Percentiles rank a stretch among this genome's conserved stretches.
phyloP scores from a whole-genome alignment of 2,797 vertebrate genomes.

The Eleutherodactylus coqui region DNA sequence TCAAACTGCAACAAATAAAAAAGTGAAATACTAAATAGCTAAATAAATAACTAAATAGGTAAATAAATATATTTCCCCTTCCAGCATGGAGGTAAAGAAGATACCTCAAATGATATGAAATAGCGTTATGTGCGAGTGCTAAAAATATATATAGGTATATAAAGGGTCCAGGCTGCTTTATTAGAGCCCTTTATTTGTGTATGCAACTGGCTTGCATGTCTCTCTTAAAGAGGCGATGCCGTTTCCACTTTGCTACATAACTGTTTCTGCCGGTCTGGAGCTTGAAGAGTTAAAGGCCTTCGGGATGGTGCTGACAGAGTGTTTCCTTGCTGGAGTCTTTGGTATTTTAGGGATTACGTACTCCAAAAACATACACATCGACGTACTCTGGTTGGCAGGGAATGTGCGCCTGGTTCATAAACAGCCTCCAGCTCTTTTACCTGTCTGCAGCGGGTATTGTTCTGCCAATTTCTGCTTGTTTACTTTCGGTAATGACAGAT shows the following conservation, averaged over 20 bases:
- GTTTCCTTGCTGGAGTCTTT: conserved; percentile 32
- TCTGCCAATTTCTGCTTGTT: neutral
- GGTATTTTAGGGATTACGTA: conserved; percentile 36
- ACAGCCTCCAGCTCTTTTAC: conserved; percentile 27
- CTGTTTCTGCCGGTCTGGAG: neutral
- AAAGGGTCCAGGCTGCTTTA: neutral
- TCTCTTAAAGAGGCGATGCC: neutral
- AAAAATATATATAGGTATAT: neutral
- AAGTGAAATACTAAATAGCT: neutral
- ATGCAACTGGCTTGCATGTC: neutral
- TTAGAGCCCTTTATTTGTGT: neutral
- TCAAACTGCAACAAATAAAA: neutral
- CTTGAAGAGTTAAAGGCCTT: conserved; percentile 10
- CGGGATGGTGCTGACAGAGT: conserved; percentile 15
- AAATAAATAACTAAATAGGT: neutral
- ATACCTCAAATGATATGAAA: neutral
- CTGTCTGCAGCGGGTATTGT: neutral
- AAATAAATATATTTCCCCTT: neutral
- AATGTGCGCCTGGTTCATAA: conserved; percentile 15
- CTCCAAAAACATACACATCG: conserved; percentile 12
- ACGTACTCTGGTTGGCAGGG: neutral
- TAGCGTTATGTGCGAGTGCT: no score
- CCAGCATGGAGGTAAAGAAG: neutral
- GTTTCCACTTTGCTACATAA: neutral
- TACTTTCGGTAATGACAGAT: neutral